Conservation (phyloP, 2,888 invertebrate genomes). For the Psylliodes chrysocephalus region DNA sequence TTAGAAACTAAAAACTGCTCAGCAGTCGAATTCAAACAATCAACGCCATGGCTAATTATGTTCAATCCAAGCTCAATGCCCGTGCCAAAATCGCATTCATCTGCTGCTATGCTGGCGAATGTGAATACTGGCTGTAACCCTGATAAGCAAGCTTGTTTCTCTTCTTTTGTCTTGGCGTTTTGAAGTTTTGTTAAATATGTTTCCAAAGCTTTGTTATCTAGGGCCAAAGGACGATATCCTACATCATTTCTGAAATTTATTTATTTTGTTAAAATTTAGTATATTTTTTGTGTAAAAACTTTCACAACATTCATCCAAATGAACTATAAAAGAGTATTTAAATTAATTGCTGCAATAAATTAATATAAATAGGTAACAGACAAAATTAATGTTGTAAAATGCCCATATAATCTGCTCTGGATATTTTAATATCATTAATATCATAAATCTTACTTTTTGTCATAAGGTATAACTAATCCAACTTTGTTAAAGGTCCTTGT, state of each 20-base stretch:
- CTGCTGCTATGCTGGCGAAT: constrained; percentile 87
- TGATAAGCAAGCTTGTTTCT: constrained; percentile 72
- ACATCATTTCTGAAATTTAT: constrained; percentile 69
- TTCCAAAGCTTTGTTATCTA: constrained; percentile 67
- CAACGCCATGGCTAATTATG: constrained; percentile 81
- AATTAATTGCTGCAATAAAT: too few relatives aligned
- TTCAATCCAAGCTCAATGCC: constrained; percentile 89
- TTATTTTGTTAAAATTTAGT: too few relatives aligned
- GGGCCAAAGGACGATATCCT: constrained; percentile 78
- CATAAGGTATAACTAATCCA: constrained; percentile 87
- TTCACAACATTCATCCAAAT: neutral
- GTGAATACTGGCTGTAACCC: constrained; percentile 82
- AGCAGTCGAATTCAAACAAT: constrained; percentile 74
- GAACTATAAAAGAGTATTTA: too few relatives aligned
- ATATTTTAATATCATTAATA: too few relatives aligned
- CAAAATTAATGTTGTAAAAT: too few relatives aligned
- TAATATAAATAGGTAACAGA: too few relatives aligned
- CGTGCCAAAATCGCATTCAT: constrained; percentile 95
- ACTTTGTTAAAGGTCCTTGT: constrained; percentile 81
- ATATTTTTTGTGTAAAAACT: too few relatives aligned
- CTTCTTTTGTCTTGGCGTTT: constrained; percentile 68
- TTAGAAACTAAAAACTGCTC: constrained; percentile 76
- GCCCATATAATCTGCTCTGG: too few relatives aligned
- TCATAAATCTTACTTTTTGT: constrained; percentile 69
- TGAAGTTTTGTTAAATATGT: constrained; percentile 75